Conservation (phyloP, 2,797 vertebrate genomes). For the Tachyglossus aculeatus region DNA sequence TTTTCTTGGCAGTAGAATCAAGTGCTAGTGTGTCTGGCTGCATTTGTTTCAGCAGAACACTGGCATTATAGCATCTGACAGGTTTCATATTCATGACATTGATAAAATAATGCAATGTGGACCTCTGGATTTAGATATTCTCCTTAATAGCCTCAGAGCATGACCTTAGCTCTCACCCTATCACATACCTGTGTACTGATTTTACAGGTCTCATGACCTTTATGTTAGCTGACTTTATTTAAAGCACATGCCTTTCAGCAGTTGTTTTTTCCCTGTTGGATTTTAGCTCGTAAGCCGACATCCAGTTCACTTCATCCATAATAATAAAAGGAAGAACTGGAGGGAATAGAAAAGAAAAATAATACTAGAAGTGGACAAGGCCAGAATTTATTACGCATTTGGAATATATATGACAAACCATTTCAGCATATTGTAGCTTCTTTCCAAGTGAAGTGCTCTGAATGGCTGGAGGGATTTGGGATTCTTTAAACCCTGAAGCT, state of each 20-base stretch:
- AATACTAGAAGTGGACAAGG: background rate
- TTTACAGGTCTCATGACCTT: conserved; percentile 5
- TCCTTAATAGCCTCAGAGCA: background rate
- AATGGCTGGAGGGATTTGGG: background rate
- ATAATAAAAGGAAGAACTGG: conserved; percentile 3
- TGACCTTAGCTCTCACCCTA: background rate
- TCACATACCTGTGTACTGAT: background rate
- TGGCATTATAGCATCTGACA: background rate
- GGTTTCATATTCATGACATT: background rate
- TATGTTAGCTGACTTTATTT: background rate
- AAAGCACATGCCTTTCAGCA: background rate
- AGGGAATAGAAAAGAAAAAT: background rate
- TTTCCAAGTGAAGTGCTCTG: background rate
- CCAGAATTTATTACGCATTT: background rate
- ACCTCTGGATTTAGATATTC: background rate
- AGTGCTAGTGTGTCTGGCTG: background rate
- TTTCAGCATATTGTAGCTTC: background rate
- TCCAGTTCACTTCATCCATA: background rate
- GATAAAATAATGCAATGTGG: conserved; percentile 12
- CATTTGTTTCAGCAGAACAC: background rate
- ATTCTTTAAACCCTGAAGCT: conserved; percentile 4
- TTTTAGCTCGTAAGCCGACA: background rate
- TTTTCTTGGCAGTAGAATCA: background rate
- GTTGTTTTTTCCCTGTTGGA: accelerated
- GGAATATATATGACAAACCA: background rate